A percentile compares a stretch with the other conserved stretches of the same genome.
Evolutionary conservation across 2,113 vertebrate species (phyloP).

Genomic region (Aptenodytes patagonicus): DNA sequence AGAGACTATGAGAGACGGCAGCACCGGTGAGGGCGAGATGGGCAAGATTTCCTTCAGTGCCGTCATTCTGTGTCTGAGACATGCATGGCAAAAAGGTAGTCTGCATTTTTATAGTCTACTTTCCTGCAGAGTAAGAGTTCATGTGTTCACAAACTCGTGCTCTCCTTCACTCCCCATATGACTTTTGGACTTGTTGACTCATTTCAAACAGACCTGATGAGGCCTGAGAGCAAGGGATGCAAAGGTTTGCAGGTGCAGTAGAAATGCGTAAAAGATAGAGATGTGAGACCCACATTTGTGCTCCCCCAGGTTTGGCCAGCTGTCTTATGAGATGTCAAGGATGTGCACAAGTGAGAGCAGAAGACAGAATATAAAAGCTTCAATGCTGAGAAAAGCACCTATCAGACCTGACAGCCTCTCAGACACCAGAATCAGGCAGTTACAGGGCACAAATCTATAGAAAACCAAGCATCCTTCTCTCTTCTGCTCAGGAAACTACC

Average conservation of each 20-base stretch:
- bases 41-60: not conserved
- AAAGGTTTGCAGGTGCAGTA: not conserved
- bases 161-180: not conserved
- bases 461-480: not conserved
- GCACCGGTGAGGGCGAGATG: not conserved
- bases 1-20: not conserved
- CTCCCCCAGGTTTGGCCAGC: not conserved
- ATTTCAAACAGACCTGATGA: not conserved
- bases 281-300: not conserved
- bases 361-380: not conserved
- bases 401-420: not conserved
- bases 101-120: not conserved
- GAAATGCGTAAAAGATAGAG: not conserved
- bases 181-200: not conserved
- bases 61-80: not conserved
- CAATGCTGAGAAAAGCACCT: not conserved
- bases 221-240: not conserved
- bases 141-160: not conserved
- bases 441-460: not conserved
- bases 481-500: not conserved
- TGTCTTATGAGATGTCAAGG: not conserved
- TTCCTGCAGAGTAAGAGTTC: not conserved
- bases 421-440: not conserved
- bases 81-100: not conserved
- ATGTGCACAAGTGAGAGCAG: not conserved